Evolutionary conservation across 2,888 invertebrate species (phyloP), one percentile per base, ranked within the genome.

Genomic region (Melipona beecheii): DNA sequence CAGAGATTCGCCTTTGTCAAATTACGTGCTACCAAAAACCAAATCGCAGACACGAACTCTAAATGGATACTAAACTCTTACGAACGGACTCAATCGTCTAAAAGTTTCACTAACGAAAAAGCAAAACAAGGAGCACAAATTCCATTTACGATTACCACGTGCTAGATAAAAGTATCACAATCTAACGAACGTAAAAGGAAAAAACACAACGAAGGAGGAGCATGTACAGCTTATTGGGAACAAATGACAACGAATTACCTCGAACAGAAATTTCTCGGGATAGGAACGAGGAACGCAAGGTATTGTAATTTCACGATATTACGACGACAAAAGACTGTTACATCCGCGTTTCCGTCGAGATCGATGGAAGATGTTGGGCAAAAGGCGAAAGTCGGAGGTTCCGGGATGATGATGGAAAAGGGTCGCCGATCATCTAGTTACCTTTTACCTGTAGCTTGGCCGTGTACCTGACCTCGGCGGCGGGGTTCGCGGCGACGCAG

Each of bases 391-490:
- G 4, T 60, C 31, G 21, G 19, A 3, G 65, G 58, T n/a, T 36
- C 21, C 2, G 70, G 78, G 72, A 85, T 86, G 36, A 70, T 69
- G 82, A 77, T 83, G 90, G 91, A 91, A 72, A 87, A 87, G 90
- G 91, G 90, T 92, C 89, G 92, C 91, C 92, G 91, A 93, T 91
- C 89, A 92, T 91, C 92, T 93, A 93, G 95, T 96, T 97, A 97
- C 97, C 97, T 97, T 97, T 97, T 94, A 97, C 97, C 96, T 97
- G 97, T 93, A 97, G 96, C 95, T 96, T 96, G 95, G 97, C 97
- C 95, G 97, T 97, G 96, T 96, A 97, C 95, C 97, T 96, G 95
- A 97, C 97, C 95, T 97, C 97, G 93, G 97, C 96, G 93, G 97
- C 97, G 93, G 96, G 97, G 95, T 97, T 97, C 95, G 96, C 96